These are phyloP conservation scores for Pavo muticus DNA, from an alignment of 2,113 vertebrate genomes.

Conservation along the genomic window DNA sequence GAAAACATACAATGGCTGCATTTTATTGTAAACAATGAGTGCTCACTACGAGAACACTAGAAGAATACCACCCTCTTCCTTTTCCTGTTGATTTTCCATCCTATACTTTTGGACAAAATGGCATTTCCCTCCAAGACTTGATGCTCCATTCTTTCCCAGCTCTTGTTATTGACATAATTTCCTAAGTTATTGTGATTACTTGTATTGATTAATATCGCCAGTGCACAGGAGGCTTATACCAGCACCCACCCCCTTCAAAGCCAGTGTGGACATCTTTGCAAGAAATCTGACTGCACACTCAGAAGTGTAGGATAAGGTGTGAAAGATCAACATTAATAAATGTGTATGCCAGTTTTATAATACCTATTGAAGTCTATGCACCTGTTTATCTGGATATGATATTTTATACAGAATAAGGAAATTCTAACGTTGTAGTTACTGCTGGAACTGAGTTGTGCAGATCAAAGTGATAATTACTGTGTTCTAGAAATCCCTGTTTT, in stretches of 20 bases:
- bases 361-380: neutral
- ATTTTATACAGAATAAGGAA: constrained; percentile 11
- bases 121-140: constrained; percentile 52
- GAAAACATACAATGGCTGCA: constrained; percentile 41
- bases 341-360: neutral
- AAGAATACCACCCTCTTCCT: constrained; percentile 58
- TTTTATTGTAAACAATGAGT: constrained; percentile 63
- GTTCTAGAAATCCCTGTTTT: constrained; percentile 70
- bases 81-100: constrained; percentile 64
- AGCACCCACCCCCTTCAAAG: neutral
- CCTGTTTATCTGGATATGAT: neutral
- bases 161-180: constrained; percentile 19
- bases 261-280: neutral
- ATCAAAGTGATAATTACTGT: constrained; percentile 64
- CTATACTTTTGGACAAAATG: constrained; percentile 54
- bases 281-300: neutral
- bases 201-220: constrained; percentile 27
- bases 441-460: constrained; percentile 13
- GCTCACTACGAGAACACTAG: constrained; percentile 57
- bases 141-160: constrained; percentile 30
- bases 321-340: neutral
- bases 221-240: neutral
- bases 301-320: neutral
- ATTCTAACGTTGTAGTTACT: constrained; percentile 1
- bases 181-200: constrained; percentile 49